Conservation (phyloP, 2,888 invertebrate species). For the Liposcelis brunnea region DNA sequence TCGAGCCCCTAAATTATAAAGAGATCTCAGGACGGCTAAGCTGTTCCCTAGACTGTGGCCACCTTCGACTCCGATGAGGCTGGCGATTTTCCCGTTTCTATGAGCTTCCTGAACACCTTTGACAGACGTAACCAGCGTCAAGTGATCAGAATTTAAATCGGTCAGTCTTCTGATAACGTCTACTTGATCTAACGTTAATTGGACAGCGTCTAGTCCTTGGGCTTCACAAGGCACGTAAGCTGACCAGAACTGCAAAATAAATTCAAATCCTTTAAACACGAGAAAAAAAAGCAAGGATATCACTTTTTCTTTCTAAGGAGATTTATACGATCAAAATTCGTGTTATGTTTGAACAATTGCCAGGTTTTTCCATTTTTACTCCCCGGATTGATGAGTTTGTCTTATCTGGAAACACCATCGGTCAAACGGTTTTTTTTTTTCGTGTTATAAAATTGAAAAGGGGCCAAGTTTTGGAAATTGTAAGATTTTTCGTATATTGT, state of each 20-base stretch:
- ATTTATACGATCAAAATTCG: neutral
- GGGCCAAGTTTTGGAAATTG: no score
- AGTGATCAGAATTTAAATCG: slow-evolving; percentile 56
- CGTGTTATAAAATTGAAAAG: no score
- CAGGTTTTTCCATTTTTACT: no score
- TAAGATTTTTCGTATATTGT: no score
- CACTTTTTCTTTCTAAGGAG: neutral
- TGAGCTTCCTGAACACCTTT: slow-evolving; percentile 55
- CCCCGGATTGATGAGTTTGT: no score
- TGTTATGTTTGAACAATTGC: no score
- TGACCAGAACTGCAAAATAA: slow-evolving; percentile 47
- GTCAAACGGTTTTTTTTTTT: no score
- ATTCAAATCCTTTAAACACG: neutral
- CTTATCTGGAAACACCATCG: no score
- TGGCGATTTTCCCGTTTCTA: slow-evolving; percentile 62
- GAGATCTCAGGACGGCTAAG: slow-evolving; percentile 68
- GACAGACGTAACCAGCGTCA: slow-evolving; percentile 47
- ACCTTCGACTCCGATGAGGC: slow-evolving; percentile 80
- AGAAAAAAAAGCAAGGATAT: neutral
- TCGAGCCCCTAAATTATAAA: slow-evolving; percentile 71
- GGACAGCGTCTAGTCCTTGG: slow-evolving; percentile 66
- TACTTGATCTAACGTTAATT: slow-evolving; percentile 70
- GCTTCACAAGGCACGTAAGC: slow-evolving; percentile 76
- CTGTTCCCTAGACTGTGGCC: slow-evolving; percentile 85
- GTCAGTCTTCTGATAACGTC: slow-evolving; percentile 61